These are phyloP conservation scores for Ormyrus pomaceus DNA, from an alignment of 2,888 invertebrate genomes.

Conservation along the genomic window DNA sequence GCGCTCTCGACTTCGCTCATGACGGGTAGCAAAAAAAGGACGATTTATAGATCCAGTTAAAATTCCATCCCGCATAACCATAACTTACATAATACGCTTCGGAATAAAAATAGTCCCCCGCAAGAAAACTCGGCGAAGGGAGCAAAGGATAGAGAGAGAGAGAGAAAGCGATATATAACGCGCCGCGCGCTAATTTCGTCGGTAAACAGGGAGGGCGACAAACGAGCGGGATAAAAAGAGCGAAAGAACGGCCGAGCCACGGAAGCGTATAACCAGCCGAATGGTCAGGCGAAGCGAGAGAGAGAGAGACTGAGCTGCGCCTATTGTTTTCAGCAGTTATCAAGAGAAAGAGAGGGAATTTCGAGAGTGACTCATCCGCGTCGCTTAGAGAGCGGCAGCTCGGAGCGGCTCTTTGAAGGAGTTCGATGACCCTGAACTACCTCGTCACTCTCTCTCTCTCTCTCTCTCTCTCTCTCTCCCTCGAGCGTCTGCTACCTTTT, in stretches of 20 bases:
- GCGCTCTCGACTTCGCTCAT: no score
- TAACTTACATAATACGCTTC: not conserved
- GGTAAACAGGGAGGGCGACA: conserved; percentile 5
- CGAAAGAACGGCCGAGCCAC: not conserved
- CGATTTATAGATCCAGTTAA: conserved; percentile 29
- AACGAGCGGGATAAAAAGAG: not conserved
- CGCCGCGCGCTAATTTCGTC: conserved; percentile 21
- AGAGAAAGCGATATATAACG: conserved; percentile 2
- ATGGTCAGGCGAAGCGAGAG: not conserved
- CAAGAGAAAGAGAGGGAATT: conserved; percentile 34
- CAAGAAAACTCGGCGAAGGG: not conserved
- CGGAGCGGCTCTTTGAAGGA: conserved; percentile 40
- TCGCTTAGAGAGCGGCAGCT: conserved; percentile 13
- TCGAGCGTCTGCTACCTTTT: conserved; percentile 24
- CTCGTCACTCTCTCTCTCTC: conserved; percentile 46
- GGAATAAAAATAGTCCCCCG: not conserved
- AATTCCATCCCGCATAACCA: conserved; percentile 18
- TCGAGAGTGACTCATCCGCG: conserved; percentile 53
- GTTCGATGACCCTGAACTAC: conserved; percentile 56
- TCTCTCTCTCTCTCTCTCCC: conserved; percentile 16
- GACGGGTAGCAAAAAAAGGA: no score
- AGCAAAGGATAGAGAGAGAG: not conserved
- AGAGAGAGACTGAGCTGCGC: not conserved
- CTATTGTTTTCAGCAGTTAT: conserved; percentile 38
- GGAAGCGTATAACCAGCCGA: not conserved